These are phyloP conservation scores for Oligia latruncula DNA, from an alignment of 2,888 invertebrate genomes.

Conservation along the genomic window DNA sequence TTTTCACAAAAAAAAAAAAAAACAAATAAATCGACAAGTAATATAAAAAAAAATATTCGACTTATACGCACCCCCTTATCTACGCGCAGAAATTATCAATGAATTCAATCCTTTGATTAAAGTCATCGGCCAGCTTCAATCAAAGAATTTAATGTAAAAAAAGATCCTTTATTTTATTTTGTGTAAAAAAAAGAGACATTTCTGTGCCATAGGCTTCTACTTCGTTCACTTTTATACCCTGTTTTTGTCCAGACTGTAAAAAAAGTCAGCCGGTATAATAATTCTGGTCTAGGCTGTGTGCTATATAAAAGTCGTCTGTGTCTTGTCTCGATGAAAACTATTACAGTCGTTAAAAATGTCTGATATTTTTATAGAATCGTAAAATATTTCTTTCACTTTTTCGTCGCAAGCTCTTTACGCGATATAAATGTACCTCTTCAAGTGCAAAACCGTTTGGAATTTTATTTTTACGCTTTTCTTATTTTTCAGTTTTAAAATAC, in stretches of 20 bases:
- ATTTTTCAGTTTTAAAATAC: conserved; percentile 36
- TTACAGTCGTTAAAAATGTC: conserved; percentile 46
- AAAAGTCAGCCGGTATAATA: not conserved
- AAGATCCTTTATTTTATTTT: not conserved
- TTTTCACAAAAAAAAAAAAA: not conserved
- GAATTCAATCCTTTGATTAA: not conserved
- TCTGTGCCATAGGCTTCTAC: not conserved
- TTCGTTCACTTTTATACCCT: not conserved
- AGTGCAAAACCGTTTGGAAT: conserved; percentile 24
- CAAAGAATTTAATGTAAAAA: not conserved
- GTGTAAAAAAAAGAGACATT: not conserved
- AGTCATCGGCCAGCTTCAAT: not conserved
- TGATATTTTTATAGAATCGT: conserved; percentile 43
- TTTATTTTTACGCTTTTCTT: conserved; percentile 41
- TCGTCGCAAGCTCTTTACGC: conserved; percentile 23
- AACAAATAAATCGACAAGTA: not conserved
- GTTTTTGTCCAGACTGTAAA: not conserved
- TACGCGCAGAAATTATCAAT: not conserved
- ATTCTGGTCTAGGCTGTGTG: not conserved
- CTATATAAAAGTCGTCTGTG: conserved; percentile 21
- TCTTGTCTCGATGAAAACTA: conserved; percentile 29
- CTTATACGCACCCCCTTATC: not conserved
- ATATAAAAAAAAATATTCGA: not conserved
- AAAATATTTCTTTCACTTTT: conserved; percentile 40
- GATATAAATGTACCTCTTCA: conserved; percentile 40